Evolutionary conservation across 2,113 vertebrate species (phyloP).

Genomic region (Cinclus mexicanus): DNA sequence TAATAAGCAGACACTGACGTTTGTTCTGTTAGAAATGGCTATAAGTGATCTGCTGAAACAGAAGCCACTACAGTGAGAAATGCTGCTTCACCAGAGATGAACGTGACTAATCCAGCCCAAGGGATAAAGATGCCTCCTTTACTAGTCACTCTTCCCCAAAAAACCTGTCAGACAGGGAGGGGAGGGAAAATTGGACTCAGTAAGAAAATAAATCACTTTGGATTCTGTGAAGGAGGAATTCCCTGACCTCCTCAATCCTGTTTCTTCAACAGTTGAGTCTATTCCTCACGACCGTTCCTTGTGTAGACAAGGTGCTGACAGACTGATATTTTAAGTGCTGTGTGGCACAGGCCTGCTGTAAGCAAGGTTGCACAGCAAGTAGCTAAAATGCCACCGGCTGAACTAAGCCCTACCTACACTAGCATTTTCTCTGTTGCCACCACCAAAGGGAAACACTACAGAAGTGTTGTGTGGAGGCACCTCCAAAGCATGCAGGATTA

Average conservation of each 20-base stretch:
- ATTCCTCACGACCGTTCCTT: constrained; percentile 29
- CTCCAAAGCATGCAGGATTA: neutral
- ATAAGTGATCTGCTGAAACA: constrained; percentile 10
- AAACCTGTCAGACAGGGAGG: constrained; percentile 52
- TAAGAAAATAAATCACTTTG: constrained; percentile 65
- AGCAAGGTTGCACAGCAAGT: constrained; percentile 54
- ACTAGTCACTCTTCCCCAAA: constrained; percentile 50
- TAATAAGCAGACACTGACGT: constrained; percentile 28
- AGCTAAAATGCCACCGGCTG: constrained; percentile 42
- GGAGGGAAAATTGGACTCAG: constrained; percentile 44
- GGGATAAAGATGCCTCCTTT: constrained; percentile 57
- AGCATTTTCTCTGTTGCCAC: constrained; percentile 29
- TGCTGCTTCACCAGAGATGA: neutral
- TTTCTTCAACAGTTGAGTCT: constrained; percentile 62
- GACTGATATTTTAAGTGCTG: constrained; percentile 63
- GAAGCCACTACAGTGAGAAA: constrained; percentile 38
- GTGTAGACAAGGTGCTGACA: constrained; percentile 61
- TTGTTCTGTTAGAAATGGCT: constrained; percentile 37
- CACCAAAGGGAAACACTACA: neutral
- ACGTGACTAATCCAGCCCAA: constrained; percentile 57
- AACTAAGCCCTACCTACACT: constrained; percentile 48
- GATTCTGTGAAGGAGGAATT: constrained; percentile 65
- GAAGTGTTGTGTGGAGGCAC: neutral
- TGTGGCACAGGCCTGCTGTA: constrained; percentile 56
- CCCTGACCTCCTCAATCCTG: constrained; percentile 64